Conservation (phyloP, 2,113 vertebrate species). For the Chroicocephalus ridibundus region DNA sequence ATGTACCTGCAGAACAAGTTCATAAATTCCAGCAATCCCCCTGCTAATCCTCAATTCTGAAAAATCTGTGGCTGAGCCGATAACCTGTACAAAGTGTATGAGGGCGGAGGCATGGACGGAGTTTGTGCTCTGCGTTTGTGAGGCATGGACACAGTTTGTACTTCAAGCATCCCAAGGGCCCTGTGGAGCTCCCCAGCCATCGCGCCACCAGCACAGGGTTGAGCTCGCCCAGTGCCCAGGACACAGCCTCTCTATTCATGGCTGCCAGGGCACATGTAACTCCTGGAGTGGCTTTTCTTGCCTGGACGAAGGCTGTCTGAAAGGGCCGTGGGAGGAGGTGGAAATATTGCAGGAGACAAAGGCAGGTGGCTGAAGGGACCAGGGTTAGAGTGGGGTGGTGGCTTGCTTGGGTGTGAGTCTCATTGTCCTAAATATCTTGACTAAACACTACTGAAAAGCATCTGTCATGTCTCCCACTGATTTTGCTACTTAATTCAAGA, state of each 20-base stretch:
- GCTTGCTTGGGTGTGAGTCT: not conserved
- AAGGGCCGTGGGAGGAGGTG: not conserved
- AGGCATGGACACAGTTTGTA: not conserved
- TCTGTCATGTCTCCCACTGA: not conserved
- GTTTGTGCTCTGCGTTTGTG: not conserved
- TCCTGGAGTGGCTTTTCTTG: not conserved
- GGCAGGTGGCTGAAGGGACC: not conserved
- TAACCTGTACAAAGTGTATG: not conserved
- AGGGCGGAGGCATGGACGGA: not conserved
- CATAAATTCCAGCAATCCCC: not conserved
- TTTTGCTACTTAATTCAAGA: not conserved
- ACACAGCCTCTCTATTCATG: not conserved
- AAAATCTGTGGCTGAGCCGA: not conserved
- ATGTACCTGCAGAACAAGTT: not conserved
- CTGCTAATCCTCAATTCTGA: not conserved
- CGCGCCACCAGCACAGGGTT: rapidly evolving
- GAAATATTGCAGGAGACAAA: not conserved
- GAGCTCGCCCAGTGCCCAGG: not conserved
- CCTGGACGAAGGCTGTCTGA: not conserved
- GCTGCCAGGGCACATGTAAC: not conserved
- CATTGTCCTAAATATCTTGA: not conserved
- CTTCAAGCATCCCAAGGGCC: not conserved
- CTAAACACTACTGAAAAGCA: not conserved
- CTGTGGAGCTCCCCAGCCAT: not conserved
- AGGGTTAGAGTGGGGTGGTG: not conserved